Evolutionary conservation across 2,888 invertebrate genomes (phyloP), one percentile per base, ranked within the genome.

Genomic region (Clistopyga incitator): DNA sequence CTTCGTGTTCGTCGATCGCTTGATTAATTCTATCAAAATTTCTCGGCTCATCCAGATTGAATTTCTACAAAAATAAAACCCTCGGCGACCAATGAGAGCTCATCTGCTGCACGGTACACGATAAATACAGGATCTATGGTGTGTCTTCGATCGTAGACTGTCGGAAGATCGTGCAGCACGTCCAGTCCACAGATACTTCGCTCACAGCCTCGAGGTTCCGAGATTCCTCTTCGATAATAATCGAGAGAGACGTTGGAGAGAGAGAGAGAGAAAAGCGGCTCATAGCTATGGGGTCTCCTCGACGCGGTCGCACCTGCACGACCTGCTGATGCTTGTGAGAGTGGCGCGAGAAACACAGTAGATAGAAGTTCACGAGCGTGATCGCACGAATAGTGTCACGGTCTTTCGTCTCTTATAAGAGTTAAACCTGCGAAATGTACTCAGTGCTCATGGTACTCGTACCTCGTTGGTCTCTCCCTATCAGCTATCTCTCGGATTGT

Each of bases 311-410:
- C 75, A 80, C 75, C 75, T 75, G 80, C 75, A 45, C 45, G 68
- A 80, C 45, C 74, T 59, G 34, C 34, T 23, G 56, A 0, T 42
- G 64, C 29, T n/a, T 18, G 47, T 15, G 23, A 34, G 50, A 68
- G 59, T 25, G 18, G 25, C 50, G n/a, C 52, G 20, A 42, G 67
- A 77, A 77, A 56, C 50, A 67, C 42, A 45, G 59, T 15, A 70
- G 54, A 68, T 68, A 82, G 85, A 86, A 86, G 82, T 85, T 85
- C 80, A 82, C 74, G 76, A 81, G 67, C 85, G 84, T 84, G 84
- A 84, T 85, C 54, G 72, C 61, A 67, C 79, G 82, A 86, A 84
- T 84, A 76, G 82, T 81, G 84, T 86, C 86, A 80, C 77, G 82
- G 74, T 72, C 78, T 78, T 70, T 70, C 78, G 64, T 70, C 45